Percentiles rank a stretch among this genome's conserved stretches.
Evolutionary conservation across 2,113 vertebrate species (phyloP).

Genomic region (Leptocoma aspasia): DNA sequence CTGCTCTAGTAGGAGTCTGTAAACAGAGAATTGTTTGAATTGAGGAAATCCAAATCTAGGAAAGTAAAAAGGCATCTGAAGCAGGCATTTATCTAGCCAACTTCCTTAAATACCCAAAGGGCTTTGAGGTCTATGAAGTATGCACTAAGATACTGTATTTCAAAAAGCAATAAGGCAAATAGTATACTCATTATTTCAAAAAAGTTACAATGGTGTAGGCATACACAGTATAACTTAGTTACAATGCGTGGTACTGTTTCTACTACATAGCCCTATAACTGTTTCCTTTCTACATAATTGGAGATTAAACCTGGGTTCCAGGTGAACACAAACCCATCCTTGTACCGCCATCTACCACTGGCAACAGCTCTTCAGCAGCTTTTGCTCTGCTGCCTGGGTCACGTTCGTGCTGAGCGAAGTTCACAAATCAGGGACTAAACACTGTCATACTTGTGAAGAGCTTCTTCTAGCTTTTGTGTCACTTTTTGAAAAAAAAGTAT

Average conservation of each 20-base stretch:
- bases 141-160: conserved; percentile 71
- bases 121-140: conserved; percentile 77
- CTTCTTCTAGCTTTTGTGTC: conserved; percentile 93
- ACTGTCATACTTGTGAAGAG: conserved; percentile 91
- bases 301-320: conserved; percentile 40
- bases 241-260: conserved; percentile 77
- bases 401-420: background rate
- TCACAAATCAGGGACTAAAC: conserved; percentile 73
- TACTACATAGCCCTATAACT: conserved; percentile 72
- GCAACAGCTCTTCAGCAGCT: conserved; percentile 62
- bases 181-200: conserved; percentile 76
- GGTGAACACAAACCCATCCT: conserved; percentile 60
- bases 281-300: conserved; percentile 66
- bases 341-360: conserved; percentile 62
- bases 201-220: conserved; percentile 80
- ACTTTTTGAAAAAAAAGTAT: conserved; percentile 96
- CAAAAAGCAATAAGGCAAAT: conserved; percentile 84
- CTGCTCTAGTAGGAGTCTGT: conserved; percentile 81
- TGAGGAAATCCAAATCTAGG: conserved; percentile 71
- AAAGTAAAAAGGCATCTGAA: conserved; percentile 79
- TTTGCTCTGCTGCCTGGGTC: conserved; percentile 5
- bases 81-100: conserved; percentile 67
- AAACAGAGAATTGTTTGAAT: conserved; percentile 78
- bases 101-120: conserved; percentile 71
- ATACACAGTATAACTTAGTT: conserved; percentile 80